Conservation (phyloP, 37 sponge, comb jelly and placozoan species). For the Crambe crambe region DNA sequence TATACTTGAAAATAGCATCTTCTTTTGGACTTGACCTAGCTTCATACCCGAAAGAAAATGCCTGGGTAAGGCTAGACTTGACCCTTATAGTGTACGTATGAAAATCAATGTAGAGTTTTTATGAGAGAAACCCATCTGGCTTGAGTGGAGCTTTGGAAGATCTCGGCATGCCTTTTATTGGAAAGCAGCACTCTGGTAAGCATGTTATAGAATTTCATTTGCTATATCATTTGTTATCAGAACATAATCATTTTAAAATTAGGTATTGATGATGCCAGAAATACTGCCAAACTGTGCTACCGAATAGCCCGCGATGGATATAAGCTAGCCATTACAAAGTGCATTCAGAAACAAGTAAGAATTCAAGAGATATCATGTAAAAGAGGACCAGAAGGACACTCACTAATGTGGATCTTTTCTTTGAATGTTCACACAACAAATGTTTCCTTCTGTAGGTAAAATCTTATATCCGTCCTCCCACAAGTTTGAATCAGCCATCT, state of each 20-base stretch:
- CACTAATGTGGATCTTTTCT: too few relatives aligned
- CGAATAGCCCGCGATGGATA: conserved; percentile 78
- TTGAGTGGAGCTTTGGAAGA: conserved; percentile 75
- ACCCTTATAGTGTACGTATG: too few relatives aligned
- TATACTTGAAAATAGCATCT: too few relatives aligned
- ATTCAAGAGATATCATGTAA: too few relatives aligned
- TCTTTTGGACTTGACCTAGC: too few relatives aligned
- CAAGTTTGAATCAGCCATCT: background rate
- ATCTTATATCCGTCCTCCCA: background rate
- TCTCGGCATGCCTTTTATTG: conserved; percentile 70
- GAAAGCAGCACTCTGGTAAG: conserved; percentile 84
- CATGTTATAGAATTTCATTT: background rate
- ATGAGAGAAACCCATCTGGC: conserved; percentile 69
- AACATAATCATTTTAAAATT: too few relatives aligned
- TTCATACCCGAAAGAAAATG: too few relatives aligned
- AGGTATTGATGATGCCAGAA: conserved; percentile 91
- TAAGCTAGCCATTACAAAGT: conserved; percentile 59
- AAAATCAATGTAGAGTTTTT: conserved; percentile 81
- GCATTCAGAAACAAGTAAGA: conserved; percentile 2
- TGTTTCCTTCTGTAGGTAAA: background rate
- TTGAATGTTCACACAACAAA: background rate
- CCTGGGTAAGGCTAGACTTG: too few relatives aligned
- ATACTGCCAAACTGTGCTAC: conserved; percentile 80
- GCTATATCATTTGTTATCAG: background rate
- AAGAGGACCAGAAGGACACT: too few relatives aligned